Evolutionary conservation across 2,888 invertebrate genomes (phyloP).

Genomic region (Helleia helle): DNA sequence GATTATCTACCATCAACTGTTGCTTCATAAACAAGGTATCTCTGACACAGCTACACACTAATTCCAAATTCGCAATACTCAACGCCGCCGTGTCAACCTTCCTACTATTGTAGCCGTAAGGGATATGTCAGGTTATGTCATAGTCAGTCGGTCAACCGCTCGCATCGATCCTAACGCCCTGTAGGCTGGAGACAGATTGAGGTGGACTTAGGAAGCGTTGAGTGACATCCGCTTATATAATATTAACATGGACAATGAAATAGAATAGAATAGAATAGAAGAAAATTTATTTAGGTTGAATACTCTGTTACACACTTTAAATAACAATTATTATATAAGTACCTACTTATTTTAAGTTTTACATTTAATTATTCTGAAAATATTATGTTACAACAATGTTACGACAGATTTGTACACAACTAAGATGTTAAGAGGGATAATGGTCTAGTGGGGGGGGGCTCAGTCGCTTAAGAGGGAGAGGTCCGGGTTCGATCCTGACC

Average conservation of each 20-base stretch:
- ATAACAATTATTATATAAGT: no score
- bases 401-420: no score
- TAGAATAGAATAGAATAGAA: no score
- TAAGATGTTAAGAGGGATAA: no score
- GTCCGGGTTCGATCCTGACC: no score
- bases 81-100: slow-evolving; percentile 44
- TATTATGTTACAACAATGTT: no score
- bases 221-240: slow-evolving; percentile 3
- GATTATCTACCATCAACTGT: not conserved
- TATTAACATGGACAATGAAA: not conserved
- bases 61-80: not conserved
- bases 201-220: slow-evolving; percentile 28
- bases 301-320: no score
- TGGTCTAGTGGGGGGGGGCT: no score
- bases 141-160: slow-evolving; percentile 45
- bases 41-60: not conserved
- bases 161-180: slow-evolving; percentile 61
- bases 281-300: no score
- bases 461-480: no score
- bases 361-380: no score
- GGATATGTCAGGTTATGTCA: slow-evolving; percentile 63
- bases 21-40: not conserved
- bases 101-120: slow-evolving; percentile 46
- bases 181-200: slow-evolving; percentile 48
- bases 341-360: no score